Percentiles rank a stretch among this genome's conserved stretches.
These are phyloP conservation scores for Eupelmus urozonus DNA, from an alignment of 2,888 invertebrate species.

Conservation along the genomic window DNA sequence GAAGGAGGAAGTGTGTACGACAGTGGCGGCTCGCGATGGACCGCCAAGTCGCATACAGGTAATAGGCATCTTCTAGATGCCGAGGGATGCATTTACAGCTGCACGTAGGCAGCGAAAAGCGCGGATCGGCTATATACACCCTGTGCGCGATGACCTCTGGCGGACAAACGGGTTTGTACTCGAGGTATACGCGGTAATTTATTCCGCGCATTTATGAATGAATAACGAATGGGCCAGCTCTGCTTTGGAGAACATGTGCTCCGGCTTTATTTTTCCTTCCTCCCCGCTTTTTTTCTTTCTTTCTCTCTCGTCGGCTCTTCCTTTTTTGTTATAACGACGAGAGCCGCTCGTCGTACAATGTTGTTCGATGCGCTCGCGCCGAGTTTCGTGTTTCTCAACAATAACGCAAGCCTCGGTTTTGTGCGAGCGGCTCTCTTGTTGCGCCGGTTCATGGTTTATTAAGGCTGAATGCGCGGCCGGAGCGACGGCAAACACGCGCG, in stretches of 20 bases:
- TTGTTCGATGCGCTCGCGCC: slow-evolving; percentile 21
- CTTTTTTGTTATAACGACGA: slow-evolving; percentile 21
- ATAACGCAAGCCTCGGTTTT: slow-evolving; percentile 27
- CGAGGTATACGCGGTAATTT: slow-evolving; percentile 30
- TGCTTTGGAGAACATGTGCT: slow-evolving; percentile 27
- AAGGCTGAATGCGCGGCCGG: not conserved
- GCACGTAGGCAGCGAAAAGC: not conserved
- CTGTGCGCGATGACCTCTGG: slow-evolving; percentile 22
- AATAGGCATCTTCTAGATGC: not conserved
- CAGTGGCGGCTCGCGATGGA: too few species aligned
- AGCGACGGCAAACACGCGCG: slow-evolving; percentile 1
- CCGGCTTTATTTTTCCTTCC: slow-evolving; percentile 12
- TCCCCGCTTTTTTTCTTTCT: slow-evolving; percentile 4
- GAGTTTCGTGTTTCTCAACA: slow-evolving; percentile 33
- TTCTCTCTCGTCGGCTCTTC: not conserved
- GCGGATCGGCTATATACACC: not conserved
- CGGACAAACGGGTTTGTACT: slow-evolving; percentile 25
- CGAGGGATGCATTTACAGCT: not conserved
- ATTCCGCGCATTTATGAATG: slow-evolving; percentile 55
- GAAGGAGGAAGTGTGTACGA: not conserved
- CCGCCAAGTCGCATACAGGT: not conserved
- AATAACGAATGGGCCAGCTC: slow-evolving; percentile 22
- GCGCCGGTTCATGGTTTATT: slow-evolving; percentile 39
- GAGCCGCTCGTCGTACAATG: not conserved
- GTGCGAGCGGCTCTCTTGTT: not conserved